Percentiles rank a stretch among this genome's conserved stretches.
phyloP scores from a whole-genome alignment of 2,113 vertebrate species.

The Polypterus bichir region DNA sequence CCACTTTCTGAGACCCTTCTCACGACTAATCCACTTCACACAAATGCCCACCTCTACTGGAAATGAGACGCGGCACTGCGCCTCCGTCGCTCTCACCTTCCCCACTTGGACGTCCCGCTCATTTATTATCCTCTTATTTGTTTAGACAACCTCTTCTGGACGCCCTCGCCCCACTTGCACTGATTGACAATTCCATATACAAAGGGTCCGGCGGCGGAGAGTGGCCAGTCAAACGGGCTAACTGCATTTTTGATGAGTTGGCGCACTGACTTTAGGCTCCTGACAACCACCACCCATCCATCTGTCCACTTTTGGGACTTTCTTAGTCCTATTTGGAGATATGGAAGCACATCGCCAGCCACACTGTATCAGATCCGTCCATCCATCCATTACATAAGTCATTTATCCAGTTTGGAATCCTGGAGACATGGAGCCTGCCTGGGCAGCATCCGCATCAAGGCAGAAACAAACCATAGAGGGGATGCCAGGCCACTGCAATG shows the following conservation, averaged over 20 bases:
- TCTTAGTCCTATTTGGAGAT: neutral
- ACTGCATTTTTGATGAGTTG: neutral
- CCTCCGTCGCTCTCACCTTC: too few relatives aligned
- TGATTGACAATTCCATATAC: neutral
- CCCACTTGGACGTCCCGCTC: neutral
- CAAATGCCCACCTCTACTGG: too few relatives aligned
- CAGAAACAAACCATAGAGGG: too few relatives aligned
- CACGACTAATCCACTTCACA: too few relatives aligned
- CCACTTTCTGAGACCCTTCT: too few relatives aligned
- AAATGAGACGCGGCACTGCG: too few relatives aligned
- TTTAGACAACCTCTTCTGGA: neutral
- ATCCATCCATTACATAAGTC: too few relatives aligned
- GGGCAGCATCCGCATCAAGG: too few relatives aligned
- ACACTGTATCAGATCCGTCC: neutral
- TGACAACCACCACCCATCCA: neutral
- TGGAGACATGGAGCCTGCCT: too few relatives aligned
- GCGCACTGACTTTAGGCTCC: neutral
- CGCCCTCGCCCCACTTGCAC: neutral
- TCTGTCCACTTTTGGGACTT: neutral
- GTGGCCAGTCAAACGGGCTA: neutral
- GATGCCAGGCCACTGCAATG: too few relatives aligned
- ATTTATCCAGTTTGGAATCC: too few relatives aligned
- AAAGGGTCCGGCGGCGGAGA: neutral
- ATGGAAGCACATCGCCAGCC: neutral
- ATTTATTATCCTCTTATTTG: neutral